These are phyloP conservation scores for Hipposideros larvatus DNA, from an alignment of 2,797 vertebrate genomes.

Conservation along the genomic window DNA sequence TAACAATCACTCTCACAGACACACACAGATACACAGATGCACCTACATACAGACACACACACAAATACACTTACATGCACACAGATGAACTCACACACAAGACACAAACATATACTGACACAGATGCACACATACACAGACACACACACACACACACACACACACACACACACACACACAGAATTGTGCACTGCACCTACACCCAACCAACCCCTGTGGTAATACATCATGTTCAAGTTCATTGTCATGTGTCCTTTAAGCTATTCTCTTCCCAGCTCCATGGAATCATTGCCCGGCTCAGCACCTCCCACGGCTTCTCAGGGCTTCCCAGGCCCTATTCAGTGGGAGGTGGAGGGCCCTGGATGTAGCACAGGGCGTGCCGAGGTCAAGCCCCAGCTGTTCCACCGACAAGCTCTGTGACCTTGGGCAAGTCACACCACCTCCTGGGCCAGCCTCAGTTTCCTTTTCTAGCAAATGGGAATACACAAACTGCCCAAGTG, in stretches of 20 bases:
- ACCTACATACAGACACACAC: background rate
- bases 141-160: background rate
- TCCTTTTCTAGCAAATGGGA: background rate
- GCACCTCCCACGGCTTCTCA: background rate
- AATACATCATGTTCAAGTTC: background rate
- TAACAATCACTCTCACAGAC: background rate
- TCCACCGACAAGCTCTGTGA: background rate
- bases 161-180: background rate
- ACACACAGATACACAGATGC: background rate
- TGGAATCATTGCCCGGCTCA: background rate
- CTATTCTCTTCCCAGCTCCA: background rate
- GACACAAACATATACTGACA: background rate
- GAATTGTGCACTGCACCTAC: background rate
- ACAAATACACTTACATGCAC: background rate
- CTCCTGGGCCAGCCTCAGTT: constrained; percentile 48
- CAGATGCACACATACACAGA: background rate
- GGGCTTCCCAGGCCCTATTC: background rate
- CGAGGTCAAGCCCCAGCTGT: background rate
- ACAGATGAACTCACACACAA: background rate
- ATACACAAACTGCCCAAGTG: background rate
- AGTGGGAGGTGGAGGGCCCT: background rate
- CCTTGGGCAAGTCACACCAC: background rate
- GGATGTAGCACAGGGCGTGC: background rate
- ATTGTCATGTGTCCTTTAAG: background rate
- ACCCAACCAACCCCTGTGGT: background rate